Percentiles rank a stretch among this genome's conserved stretches.
Conservation (phyloP, 1,140 invertebrate genomes). For the Triops longicaudatus region DNA sequence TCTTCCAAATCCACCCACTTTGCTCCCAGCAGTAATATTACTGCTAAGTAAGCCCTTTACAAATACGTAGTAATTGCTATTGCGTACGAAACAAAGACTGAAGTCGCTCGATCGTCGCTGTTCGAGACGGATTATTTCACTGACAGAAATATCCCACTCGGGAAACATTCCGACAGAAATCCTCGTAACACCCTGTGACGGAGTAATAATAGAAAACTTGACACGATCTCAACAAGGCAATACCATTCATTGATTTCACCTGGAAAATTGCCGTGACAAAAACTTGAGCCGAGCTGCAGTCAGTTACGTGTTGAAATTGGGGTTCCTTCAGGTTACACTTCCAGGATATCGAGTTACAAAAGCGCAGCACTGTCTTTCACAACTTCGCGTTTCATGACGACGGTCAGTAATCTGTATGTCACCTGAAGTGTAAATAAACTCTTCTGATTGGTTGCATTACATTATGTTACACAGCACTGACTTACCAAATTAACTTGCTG, state of each 20-base stretch:
- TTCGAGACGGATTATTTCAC: background rate
- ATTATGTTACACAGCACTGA: no score
- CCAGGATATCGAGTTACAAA: no score
- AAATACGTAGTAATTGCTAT: constrained; percentile 9
- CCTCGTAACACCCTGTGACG: background rate
- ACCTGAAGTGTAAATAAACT: no score
- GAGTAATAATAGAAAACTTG: background rate
- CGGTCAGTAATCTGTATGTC: no score
- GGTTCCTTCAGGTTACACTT: no score
- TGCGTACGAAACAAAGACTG: background rate
- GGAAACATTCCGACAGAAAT: background rate
- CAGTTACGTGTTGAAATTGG: no score
- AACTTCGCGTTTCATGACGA: no score
- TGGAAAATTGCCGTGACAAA: background rate
- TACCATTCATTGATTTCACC: background rate
- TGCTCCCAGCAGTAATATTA: constrained; percentile 12
- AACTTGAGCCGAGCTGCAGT: background rate
- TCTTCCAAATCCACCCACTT: background rate
- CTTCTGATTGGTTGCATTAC: no score
- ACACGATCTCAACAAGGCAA: background rate
- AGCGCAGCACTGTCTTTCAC: no score
- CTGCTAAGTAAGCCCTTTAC: constrained; percentile 13
- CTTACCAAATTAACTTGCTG: no score
- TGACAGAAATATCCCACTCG: background rate
- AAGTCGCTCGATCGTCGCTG: background rate